Base-by-base conservation (phyloP, 2,888 invertebrate species). In the Baccha elongata region DNA sequence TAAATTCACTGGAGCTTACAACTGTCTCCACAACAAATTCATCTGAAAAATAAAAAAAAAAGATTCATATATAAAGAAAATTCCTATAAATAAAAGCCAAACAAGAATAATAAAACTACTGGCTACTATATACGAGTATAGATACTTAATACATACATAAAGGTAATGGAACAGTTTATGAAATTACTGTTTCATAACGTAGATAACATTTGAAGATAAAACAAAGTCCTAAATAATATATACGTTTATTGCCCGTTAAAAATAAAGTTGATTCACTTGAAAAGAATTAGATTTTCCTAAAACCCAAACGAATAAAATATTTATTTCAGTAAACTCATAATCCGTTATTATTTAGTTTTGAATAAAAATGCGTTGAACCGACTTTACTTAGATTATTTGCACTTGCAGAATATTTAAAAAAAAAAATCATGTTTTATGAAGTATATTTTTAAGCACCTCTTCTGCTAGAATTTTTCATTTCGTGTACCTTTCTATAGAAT, bases 1-100 rank as follows among this genome's bases (percentile, higher is more conserved):
- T 89, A 88, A 91, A 90, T 88, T 91, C 91, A 86, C 90, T 91
- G 46, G 91, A 91, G 86, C 91, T 91, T 83, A 93, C 92, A 86
- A 94, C 94, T 35, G 94, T 93, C 89, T 95, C 94, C 79, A 94
- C 91, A 74, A 94, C 93, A 88, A 94, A 94, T 90, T 94, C 94
- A 90, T 94, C 94, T 94, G 91, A 29, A 91, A 88, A 50, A 64
- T 69, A 48, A 50, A 32, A 40, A 11, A 37, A 48, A 52, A 50
- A 65, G 23, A 17, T 17, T 8, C 5, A 29, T 53, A 62, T 46
- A 17, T 23, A 32, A 48, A 42, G 17, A 21, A 52, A 48, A 58
- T 3, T n/a, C n/a, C n/a, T n/a, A 32, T 29, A 55, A 23, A 40
- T n/a, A 74, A 19, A 48, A 40, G 13, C 11, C 7, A 6, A 17